These are phyloP conservation scores for Piscicola geometra DNA, from an alignment of 2,888 invertebrate genomes.

Conservation along the genomic window DNA sequence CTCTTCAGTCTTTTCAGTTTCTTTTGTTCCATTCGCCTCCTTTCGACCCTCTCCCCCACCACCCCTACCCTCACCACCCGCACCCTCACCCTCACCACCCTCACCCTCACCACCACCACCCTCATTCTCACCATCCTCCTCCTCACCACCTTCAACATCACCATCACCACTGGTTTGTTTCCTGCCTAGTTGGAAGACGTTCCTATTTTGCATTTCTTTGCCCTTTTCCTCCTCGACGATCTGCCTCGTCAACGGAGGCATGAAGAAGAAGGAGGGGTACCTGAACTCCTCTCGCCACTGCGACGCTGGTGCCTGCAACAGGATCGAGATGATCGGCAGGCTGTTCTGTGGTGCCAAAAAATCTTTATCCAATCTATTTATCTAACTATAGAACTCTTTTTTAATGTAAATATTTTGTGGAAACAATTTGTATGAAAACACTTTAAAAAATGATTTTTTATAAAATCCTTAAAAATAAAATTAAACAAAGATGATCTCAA, in stretches of 20 bases:
- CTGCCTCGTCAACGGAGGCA: neutral
- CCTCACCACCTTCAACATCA: constrained; percentile 36
- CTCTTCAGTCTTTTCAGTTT: neutral
- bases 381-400: too few relatives aligned
- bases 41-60: neutral
- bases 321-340: neutral
- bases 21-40: too few relatives aligned
- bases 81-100: neutral
- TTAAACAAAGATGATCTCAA: neutral
- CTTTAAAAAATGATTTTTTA: neutral
- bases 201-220: neutral
- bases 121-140: constrained; percentile 32
- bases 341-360: neutral
- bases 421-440: neutral
- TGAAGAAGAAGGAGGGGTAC: constrained; percentile 18
- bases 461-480: neutral
- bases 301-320: neutral
- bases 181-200: neutral
- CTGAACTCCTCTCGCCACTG: neutral
- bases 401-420: neutral
- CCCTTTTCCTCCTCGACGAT: neutral
- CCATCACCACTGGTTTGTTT: neutral
- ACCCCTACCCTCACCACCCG: constrained; percentile 7
- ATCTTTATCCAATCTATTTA: too few relatives aligned
- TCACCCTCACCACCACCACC: neutral